phyloP scores from a whole-genome alignment of 2,113 vertebrate genomes.

The Motacilla tschutschensis region DNA sequence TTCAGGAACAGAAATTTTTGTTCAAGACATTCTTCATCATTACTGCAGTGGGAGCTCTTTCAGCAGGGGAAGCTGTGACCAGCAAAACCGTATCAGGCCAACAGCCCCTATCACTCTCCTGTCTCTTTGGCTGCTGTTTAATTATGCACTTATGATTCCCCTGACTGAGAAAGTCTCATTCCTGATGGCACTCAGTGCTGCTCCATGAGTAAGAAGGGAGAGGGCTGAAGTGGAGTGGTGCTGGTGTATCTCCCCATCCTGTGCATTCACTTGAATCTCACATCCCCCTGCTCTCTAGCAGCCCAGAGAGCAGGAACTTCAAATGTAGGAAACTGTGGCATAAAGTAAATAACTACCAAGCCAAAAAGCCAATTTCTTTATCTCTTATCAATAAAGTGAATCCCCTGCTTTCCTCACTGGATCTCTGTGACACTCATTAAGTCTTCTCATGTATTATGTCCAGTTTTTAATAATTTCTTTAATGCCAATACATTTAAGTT shows the following conservation, averaged over 20 bases:
- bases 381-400: neutral
- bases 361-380: neutral
- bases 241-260: neutral
- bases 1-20: neutral
- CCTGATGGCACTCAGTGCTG: neutral
- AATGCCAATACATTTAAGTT: neutral
- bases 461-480: slow-evolving; percentile 8
- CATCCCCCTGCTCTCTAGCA: slow-evolving; percentile 15
- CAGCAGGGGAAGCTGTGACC: neutral
- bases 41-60: neutral
- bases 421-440: neutral
- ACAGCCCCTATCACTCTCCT: neutral
- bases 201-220: slow-evolving; percentile 46
- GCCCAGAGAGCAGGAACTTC: slow-evolving; percentile 21
- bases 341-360: neutral
- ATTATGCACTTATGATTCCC: neutral
- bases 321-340: neutral
- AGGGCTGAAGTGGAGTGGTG: slow-evolving; percentile 23
- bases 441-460: neutral
- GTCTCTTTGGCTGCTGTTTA: neutral
- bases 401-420: neutral
- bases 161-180: neutral
- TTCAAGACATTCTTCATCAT: neutral
- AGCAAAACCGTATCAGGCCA: neutral
- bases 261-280: neutral